Conservation (phyloP, 1,140 invertebrate genomes). For the Cryptotermes secundus region DNA sequence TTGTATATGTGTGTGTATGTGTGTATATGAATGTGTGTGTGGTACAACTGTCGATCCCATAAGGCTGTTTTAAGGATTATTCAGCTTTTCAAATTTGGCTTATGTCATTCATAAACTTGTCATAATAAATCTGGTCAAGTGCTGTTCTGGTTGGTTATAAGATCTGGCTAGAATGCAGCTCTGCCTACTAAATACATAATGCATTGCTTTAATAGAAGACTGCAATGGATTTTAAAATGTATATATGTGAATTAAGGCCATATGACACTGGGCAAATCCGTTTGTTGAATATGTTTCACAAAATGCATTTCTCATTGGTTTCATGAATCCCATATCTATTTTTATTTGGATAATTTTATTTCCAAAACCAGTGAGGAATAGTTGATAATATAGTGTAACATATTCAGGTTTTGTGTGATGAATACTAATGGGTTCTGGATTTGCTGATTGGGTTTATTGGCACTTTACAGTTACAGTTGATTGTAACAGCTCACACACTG, state of each 20-base stretch:
- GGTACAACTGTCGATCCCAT: neutral
- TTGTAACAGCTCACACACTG: no score
- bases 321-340: no score
- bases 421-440: no score
- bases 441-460: no score
- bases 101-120: neutral
- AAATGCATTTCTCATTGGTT: no score
- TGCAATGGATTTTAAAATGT: neutral
- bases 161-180: neutral
- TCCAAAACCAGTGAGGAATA: no score
- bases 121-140: neutral
- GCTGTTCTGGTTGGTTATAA: neutral
- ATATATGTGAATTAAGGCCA: neutral
- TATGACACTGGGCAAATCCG: constrained; percentile 14
- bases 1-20: neutral
- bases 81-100: neutral
- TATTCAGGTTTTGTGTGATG: no score
- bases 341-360: no score
- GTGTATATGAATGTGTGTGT: neutral
- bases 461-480: no score
- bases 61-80: neutral
- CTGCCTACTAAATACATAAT: neutral
- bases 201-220: neutral
- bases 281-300: neutral
- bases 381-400: no score